These are phyloP conservation scores for Drosophila lini DNA, from an alignment of 1,140 invertebrate genomes.

Conservation along the genomic window DNA sequence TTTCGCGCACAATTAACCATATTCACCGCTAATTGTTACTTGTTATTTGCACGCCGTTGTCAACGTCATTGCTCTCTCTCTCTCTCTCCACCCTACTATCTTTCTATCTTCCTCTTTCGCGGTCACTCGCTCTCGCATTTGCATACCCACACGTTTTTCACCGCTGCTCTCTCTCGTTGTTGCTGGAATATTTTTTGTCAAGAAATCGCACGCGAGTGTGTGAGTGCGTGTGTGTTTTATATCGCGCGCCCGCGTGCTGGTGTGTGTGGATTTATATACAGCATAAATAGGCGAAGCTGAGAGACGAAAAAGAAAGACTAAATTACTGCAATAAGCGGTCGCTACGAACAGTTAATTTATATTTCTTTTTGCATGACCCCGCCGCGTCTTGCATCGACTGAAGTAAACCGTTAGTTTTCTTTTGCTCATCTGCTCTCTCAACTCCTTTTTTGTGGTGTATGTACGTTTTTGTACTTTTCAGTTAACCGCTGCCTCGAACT, in stretches of 20 bases:
- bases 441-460: slow-evolving; percentile 7
- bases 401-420: slow-evolving; percentile 41
- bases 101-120: slow-evolving; percentile 34
- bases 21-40: slow-evolving; percentile 47
- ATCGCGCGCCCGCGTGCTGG: slow-evolving; percentile 23
- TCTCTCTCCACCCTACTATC: slow-evolving; percentile 22
- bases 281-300: slow-evolving; percentile 69
- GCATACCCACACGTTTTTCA: slow-evolving; percentile 60
- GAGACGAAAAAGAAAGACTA: slow-evolving; percentile 51
- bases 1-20: slow-evolving; percentile 36
- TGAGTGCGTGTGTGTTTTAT: slow-evolving; percentile 16
- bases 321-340: slow-evolving; percentile 72
- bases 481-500: slow-evolving; percentile 41
- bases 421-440: slow-evolving; percentile 31
- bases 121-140: slow-evolving; percentile 47
- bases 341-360: slow-evolving; percentile 67
- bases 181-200: slow-evolving; percentile 58
- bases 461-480: slow-evolving; percentile 32
- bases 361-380: slow-evolving; percentile 56
- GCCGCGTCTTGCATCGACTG: slow-evolving; percentile 19
- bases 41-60: slow-evolving; percentile 53
- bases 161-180: slow-evolving; percentile 51
- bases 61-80: slow-evolving; percentile 57
- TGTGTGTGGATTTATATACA: slow-evolving; percentile 43
- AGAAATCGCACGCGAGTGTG: slow-evolving; percentile 32